A percentile compares a stretch with the other conserved stretches of the same genome.
phyloP scores from a whole-genome alignment of 1,140 invertebrate species.

The Ceratitis capitata region DNA sequence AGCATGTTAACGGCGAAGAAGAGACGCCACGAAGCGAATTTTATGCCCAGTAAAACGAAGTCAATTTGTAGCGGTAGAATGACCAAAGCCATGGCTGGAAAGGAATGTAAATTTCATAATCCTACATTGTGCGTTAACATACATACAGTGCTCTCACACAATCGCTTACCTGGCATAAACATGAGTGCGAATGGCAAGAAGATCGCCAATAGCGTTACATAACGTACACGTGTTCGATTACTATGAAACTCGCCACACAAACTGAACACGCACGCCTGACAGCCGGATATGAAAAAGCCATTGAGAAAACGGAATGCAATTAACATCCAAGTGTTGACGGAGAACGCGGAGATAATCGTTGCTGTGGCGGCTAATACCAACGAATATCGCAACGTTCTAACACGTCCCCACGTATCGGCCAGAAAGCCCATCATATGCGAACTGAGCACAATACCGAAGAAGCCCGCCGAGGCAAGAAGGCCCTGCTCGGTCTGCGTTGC shows the following conservation, averaged over 20 bases:
- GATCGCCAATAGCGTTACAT: conserved; percentile 71
- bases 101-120: not conserved
- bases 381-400: conserved; percentile 74
- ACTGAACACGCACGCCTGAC: conserved; percentile 74
- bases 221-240: conserved; percentile 58
- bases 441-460: conserved; percentile 72
- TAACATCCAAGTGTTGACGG: conserved; percentile 75
- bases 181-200: conserved; percentile 76
- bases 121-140: not conserved
- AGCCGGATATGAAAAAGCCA: conserved; percentile 76
- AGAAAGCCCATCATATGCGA: conserved; percentile 81
- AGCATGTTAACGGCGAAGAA: conserved; percentile 70
- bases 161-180: conserved; percentile 70
- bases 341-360: conserved; percentile 74
- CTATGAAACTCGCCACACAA: conserved; percentile 76
- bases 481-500: conserved; percentile 73
- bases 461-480: conserved; percentile 73
- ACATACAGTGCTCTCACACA: not conserved
- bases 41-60: conserved; percentile 63
- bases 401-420: conserved; percentile 79
- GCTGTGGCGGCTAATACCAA: conserved; percentile 74
- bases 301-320: conserved; percentile 77
- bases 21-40: conserved; percentile 74
- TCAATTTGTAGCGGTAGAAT: conserved; percentile 70
- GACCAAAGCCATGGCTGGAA: conserved; percentile 71